Evolutionary conservation across 2,888 invertebrate species (phyloP).

Genomic region (Oligia latruncula): DNA sequence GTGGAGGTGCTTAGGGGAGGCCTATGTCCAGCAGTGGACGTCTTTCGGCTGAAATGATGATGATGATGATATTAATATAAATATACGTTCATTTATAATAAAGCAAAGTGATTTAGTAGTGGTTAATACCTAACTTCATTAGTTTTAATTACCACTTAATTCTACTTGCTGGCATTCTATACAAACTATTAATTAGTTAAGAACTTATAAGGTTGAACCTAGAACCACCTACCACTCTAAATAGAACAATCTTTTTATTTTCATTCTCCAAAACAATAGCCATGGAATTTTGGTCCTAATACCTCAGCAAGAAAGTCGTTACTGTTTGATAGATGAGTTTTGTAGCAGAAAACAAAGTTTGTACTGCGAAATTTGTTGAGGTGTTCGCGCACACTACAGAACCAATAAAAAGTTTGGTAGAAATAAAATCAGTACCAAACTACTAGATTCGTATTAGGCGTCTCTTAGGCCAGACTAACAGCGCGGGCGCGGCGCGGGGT

Average conservation of each 20-base stretch:
- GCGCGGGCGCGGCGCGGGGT: too few relatives aligned
- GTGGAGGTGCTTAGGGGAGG: too few relatives aligned
- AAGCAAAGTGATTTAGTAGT: neutral
- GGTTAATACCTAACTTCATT: conserved; percentile 2
- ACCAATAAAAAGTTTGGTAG: conserved; percentile 28
- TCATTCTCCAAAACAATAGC: neutral
- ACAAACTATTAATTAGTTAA: conserved; percentile 42
- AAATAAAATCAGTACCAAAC: conserved; percentile 16
- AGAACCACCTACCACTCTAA: conserved; percentile 3
- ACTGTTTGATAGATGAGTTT: neutral
- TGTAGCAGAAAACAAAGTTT: conserved; percentile 3
- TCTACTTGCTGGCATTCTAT: conserved; percentile 3
- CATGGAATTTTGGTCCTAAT: neutral
- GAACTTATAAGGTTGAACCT: conserved; percentile 15
- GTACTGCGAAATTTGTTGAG: conserved; percentile 10
- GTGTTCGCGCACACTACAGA: neutral
- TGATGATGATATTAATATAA: too few relatives aligned
- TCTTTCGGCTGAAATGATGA: too few relatives aligned
- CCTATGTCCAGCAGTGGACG: too few relatives aligned
- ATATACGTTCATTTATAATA: neutral
- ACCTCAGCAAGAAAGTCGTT: neutral
- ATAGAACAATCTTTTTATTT: conserved; percentile 3
- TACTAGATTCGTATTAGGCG: conserved; percentile 19
- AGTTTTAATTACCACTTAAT: conserved; percentile 21
- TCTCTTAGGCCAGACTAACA: too few relatives aligned